Evolutionary conservation across 2,113 vertebrate genomes (phyloP), one percentile per base, ranked within the genome.

Genomic region (Tragelaphus scriptus): DNA sequence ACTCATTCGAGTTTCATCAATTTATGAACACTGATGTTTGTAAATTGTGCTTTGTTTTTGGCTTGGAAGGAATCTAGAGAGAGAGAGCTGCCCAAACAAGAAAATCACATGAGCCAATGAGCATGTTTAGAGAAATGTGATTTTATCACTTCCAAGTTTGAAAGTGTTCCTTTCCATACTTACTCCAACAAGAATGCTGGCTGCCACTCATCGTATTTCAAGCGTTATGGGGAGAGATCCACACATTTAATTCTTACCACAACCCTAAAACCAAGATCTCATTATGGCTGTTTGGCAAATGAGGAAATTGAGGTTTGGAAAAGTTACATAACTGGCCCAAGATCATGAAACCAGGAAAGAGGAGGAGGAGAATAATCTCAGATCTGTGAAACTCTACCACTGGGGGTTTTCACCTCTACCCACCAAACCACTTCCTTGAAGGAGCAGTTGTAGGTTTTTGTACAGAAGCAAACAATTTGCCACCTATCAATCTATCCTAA

Each of bases 241-340:
- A 53, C 61, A 44, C 7, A 32, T 84, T 84, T 80, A 14, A 65
- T 87, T 80, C 91, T 84, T 32, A 71, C 59, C 77, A 80, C 61
- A 96, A 30, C 55, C 28, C 51, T 36, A 63, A 47, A n/a, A 68
- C 58, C 51, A 85, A 75, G 79, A 28, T 17, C 26, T 94, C 85
- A 28, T 77, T 85, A 86, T 71, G 81, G n/a, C 81, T 80, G 25
- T 77, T 36, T 59, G 81, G 49, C 77, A 95, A 95, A 90, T 28
- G 77, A 92, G 47, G 53, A 97, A 84, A 85, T 7, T 49, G 65
- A 97, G 47, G 58, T 88, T 93, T 56, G n/a, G 80, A 61, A 95
- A 95, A 81, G 23, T 89, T 49, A 92, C 94, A 58, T 59, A 30
- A 65, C 23, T 16, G 36, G 32, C 8, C 63, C 61, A 53, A 79